phyloP scores from a whole-genome alignment of 1,140 invertebrate species.

The Papilio helenus region DNA sequence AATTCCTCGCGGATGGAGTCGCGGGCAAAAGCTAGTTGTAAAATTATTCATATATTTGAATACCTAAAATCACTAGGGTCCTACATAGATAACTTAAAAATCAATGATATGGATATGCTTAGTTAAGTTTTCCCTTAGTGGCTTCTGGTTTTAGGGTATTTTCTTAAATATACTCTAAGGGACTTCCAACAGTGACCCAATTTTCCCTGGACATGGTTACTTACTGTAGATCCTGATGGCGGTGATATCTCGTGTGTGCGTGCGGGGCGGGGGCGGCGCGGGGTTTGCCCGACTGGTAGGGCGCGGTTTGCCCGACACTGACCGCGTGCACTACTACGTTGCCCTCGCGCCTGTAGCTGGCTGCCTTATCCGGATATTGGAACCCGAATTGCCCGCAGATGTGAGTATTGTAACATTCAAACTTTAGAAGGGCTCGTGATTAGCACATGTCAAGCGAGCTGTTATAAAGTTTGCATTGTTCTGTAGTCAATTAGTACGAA shows the following conservation, averaged over 20 bases:
- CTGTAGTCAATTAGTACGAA: neutral
- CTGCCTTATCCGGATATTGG: slow-evolving; percentile 64
- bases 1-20: too few relatives aligned
- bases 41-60: too few relatives aligned
- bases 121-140: too few relatives aligned
- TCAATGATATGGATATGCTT: too few relatives aligned
- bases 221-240: slow-evolving; percentile 70
- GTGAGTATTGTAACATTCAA: slow-evolving; percentile 49
- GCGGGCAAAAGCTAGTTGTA: too few relatives aligned
- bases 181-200: neutral
- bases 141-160: too few relatives aligned
- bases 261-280: slow-evolving; percentile 65
- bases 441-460: too few relatives aligned
- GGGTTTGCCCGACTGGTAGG: slow-evolving; percentile 64
- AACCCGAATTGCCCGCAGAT: slow-evolving; percentile 60
- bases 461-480: too few relatives aligned
- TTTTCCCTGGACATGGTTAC: neutral
- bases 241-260: slow-evolving; percentile 69
- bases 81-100: too few relatives aligned
- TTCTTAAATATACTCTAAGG: too few relatives aligned
- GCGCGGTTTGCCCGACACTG: slow-evolving; percentile 70
- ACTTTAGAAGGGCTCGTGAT: too few relatives aligned
- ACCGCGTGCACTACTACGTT: slow-evolving; percentile 75
- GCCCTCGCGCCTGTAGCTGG: slow-evolving; percentile 73
- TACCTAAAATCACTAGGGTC: too few relatives aligned